A percentile compares a stretch with the other conserved stretches of the same genome.
Conservation (phyloP, 2,888 invertebrate species). For the Acanthococcus lagerstroemiae region DNA sequence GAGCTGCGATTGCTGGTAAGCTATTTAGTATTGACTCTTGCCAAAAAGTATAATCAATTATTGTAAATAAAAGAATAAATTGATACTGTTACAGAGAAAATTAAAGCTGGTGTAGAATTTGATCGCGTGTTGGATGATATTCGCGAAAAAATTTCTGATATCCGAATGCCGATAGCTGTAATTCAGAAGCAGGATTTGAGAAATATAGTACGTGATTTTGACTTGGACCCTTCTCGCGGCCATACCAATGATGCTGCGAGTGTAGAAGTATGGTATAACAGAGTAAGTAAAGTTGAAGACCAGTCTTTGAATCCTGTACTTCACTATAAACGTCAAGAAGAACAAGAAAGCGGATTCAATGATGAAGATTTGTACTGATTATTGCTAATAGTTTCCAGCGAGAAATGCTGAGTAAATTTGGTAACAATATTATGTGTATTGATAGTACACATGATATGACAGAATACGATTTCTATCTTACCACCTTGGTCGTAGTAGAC, state of each 20-base stretch:
- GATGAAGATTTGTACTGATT: constrained; percentile 36
- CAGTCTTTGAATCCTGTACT: neutral
- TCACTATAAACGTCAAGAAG: constrained; percentile 19
- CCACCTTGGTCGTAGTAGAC: constrained; percentile 35
- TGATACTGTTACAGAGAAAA: neutral
- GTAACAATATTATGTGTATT: constrained; percentile 36
- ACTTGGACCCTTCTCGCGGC: neutral
- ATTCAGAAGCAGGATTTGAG: constrained; percentile 14
- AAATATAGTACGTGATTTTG: constrained; percentile 6
- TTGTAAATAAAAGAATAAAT: neutral
- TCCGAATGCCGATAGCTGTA: neutral
- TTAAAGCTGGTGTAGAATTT: neutral
- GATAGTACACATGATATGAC: constrained; percentile 37
- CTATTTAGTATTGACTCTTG: too few species aligned
- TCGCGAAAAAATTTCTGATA: constrained; percentile 8
- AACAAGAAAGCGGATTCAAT: too few species aligned
- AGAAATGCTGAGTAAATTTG: constrained; percentile 35
- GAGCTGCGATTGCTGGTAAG: neutral
- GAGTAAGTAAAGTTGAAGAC: neutral
- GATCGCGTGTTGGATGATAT: neutral
- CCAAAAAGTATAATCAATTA: too few species aligned
- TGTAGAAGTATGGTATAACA: constrained; percentile 4
- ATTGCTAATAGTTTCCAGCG: constrained; percentile 36
- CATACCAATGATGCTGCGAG: constrained; percentile 1
- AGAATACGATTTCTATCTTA: constrained; percentile 34